phyloP scores from a whole-genome alignment of 2,113 vertebrate genomes.

The Melanerpes formicivorus region DNA sequence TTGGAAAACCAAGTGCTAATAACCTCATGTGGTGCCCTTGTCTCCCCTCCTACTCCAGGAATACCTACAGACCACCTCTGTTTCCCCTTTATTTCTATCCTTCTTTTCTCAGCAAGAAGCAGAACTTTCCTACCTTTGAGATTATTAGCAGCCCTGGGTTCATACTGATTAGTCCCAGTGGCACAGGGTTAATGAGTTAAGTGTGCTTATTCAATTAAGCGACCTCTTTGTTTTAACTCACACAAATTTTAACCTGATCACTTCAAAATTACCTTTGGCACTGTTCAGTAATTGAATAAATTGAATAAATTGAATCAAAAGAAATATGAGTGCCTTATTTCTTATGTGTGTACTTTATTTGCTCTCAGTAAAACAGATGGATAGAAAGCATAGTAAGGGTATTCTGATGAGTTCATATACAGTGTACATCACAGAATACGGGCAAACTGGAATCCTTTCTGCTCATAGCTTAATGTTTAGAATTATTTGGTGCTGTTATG shows the following conservation, averaged over 20 bases:
- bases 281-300: constrained; percentile 19
- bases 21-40: neutral
- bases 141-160: constrained; percentile 58
- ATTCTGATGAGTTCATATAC: neutral
- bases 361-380: constrained; percentile 26
- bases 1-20: neutral
- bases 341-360: constrained; percentile 19
- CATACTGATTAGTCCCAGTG: constrained; percentile 74
- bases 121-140: constrained; percentile 63
- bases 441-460: neutral
- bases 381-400: neutral
- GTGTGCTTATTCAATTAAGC: constrained; percentile 79
- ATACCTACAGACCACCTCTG: neutral
- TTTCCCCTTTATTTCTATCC: neutral
- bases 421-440: neutral
- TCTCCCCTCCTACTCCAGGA: neutral
- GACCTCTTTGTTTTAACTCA: constrained; percentile 72
- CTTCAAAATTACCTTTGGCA: constrained; percentile 42
- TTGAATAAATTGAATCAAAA: constrained; percentile 1
- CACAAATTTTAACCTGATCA: constrained; percentile 78
- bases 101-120: neutral
- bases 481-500: neutral
- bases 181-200: constrained; percentile 78
- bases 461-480: neutral
- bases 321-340: constrained; percentile 35